Percentiles rank a stretch among this genome's conserved stretches.
These are phyloP conservation scores for Drosophila phalerata DNA, from an alignment of 2,888 invertebrate species.

Conservation along the genomic window DNA sequence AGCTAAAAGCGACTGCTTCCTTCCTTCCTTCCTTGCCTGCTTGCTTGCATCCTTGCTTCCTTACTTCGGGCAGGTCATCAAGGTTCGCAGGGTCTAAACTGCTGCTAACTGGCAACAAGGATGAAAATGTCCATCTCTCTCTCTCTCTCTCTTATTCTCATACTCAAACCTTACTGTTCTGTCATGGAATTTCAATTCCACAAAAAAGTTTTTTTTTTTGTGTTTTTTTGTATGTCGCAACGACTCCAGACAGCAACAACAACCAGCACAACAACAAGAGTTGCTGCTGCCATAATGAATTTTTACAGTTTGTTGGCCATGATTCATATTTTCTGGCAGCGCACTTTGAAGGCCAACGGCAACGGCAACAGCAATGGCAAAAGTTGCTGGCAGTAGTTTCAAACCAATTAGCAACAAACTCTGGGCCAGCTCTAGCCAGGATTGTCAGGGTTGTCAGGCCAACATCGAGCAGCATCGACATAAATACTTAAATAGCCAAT, in stretches of 20 bases:
- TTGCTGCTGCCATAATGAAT: constrained; percentile 56
- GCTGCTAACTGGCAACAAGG: constrained; percentile 16
- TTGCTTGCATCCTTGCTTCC: no score
- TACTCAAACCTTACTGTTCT: constrained; percentile 11
- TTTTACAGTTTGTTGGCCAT: constrained; percentile 74
- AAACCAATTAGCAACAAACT: constrained; percentile 64
- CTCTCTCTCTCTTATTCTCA: neutral
- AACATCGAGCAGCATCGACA: constrained; percentile 10
- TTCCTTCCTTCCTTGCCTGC: constrained; percentile 17
- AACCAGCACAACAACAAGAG: neutral
- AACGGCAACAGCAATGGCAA: constrained; percentile 33
- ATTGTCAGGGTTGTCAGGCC: constrained; percentile 41
- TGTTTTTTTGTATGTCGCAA: constrained; percentile 15
- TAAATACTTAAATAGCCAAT: constrained; percentile 56
- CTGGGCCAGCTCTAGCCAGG: constrained; percentile 13
- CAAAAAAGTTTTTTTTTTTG: constrained; percentile 16
- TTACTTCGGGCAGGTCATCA: constrained; percentile 25
- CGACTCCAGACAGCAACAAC: constrained; percentile 18
- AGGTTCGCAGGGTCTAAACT: constrained; percentile 15
- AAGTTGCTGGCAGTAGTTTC: constrained; percentile 57
- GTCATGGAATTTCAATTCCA: constrained; percentile 70
- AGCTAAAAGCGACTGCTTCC: constrained; percentile 51
- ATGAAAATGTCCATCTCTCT: constrained; percentile 28
- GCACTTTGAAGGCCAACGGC: constrained; percentile 47
- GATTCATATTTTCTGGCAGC: constrained; percentile 65